Evolutionary conservation across 2,888 invertebrate genomes (phyloP), one percentile per base, ranked within the genome.

Genomic region (Tenthredo scrophulariae): DNA sequence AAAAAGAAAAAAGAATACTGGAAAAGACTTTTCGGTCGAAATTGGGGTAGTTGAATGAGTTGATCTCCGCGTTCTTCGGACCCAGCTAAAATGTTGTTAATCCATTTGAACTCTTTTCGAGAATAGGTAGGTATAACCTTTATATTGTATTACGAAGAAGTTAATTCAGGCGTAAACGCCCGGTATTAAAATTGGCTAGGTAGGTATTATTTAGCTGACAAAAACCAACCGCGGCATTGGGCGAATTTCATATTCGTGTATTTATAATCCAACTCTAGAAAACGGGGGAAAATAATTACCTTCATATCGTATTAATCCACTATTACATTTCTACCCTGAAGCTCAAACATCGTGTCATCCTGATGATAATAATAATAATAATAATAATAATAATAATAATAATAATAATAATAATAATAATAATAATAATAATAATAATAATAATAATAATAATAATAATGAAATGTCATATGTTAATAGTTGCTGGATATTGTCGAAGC

Each of bases 71-170:
- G 33, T 54, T 54, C 58, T 58, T 29, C 22, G 9, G 6, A 33
- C 29, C n/a, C 54, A 2, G n/a, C 37, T 18, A 79, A 37, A 79
- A 79, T 58, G 79, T 54, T 79, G 7, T 2, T 79, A 79, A 79
- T 79, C 79, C 79, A 33, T 54, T 58, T 54, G 9, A 79, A 79
- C 37, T 54, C 54, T 33, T 77, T 77, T 54, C 54, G 10, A 7
- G 18, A 33, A 9, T 50, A 29, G 18, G 29, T 9, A 67, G 29
- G 33, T 15, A 15, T 15, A 15, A 15, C 22, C 79, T 33, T 79
- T 79, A 37, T 37, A 37, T 37, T 79, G 54, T 79, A 37, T 79
- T 79, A 37, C n/a, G 37, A 58, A 79, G 54, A 79, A 79, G 79
- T 79, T 79, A 79, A 79, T 79, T 79, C 79, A 37, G 33, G 10